Percentiles rank a stretch among this genome's conserved stretches.
Evolutionary conservation across 2,888 invertebrate species (phyloP).

Genomic region (Isoperla grammatica): DNA sequence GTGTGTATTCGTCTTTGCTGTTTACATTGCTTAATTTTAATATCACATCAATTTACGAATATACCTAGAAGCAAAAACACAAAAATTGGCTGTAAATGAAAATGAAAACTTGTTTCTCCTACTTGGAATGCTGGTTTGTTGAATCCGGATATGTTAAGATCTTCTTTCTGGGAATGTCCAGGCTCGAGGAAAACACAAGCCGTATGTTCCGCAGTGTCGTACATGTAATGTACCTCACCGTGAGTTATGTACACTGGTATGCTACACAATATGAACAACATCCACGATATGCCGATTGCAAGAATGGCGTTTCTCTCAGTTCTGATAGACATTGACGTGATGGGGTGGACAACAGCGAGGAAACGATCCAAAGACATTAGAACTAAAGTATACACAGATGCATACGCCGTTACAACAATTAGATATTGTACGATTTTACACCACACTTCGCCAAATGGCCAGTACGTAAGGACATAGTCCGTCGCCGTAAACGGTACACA

Average conservation of each 20-base stretch:
- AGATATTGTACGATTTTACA: constrained; percentile 89
- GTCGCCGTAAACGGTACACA: constrained; percentile 93
- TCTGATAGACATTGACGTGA: constrained; percentile 78
- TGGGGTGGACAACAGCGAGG: constrained; percentile 89
- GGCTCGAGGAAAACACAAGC: constrained; percentile 64
- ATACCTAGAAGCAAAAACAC: too few species aligned
- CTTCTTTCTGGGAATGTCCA: constrained; percentile 28
- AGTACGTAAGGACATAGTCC: constrained; percentile 78
- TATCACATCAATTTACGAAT: too few species aligned
- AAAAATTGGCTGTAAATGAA: too few species aligned
- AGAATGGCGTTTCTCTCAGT: constrained; percentile 75
- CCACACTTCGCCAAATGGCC: constrained; percentile 88
- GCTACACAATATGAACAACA: constrained; percentile 70
- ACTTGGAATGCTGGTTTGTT: constrained; percentile 40
- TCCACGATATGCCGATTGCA: constrained; percentile 76
- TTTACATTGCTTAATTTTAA: too few species aligned
- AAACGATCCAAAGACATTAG: constrained; percentile 90
- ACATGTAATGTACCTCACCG: constrained; percentile 64
- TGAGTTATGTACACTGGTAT: constrained; percentile 73
- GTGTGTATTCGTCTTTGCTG: too few species aligned
- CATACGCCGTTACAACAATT: constrained; percentile 87
- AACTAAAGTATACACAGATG: constrained; percentile 88
- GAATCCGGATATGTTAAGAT: constrained; percentile 33
- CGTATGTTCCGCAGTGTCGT: constrained; percentile 57
- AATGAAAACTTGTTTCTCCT: constrained; percentile 11